A percentile compares a stretch with the other conserved stretches of the same genome.
Evolutionary conservation across 2,113 vertebrate species (phyloP).

Genomic region (Isichthys henryi): DNA sequence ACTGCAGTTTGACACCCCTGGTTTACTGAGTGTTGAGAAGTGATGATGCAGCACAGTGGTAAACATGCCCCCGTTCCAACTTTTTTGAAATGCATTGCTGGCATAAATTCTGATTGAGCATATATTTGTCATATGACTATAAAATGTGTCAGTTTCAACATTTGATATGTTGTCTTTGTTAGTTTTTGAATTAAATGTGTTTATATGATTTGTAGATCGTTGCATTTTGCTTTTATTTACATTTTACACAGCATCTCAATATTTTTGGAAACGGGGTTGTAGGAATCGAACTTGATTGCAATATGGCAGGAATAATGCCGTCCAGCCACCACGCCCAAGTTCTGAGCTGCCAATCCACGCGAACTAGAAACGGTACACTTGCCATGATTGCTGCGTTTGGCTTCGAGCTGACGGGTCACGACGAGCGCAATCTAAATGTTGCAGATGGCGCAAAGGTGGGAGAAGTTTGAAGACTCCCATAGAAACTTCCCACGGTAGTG

Average conservation of each 20-base stretch:
- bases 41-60: neutral
- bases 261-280: neutral
- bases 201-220: neutral
- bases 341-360: neutral
- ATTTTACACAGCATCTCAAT: neutral
- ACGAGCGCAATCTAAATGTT: neutral
- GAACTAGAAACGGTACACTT: neutral
- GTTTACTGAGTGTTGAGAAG: neutral
- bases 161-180: neutral
- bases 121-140: neutral
- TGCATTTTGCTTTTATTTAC: neutral
- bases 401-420: neutral
- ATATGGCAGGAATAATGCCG: neutral
- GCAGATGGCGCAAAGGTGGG: neutral
- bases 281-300: neutral
- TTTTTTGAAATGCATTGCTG: neutral
- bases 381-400: neutral
- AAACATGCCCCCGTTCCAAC: neutral
- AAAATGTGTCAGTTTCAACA: neutral
- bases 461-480: neutral
- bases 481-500: neutral
- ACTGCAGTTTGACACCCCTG: no score
- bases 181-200: neutral
- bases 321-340: neutral
- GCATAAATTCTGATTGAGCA: neutral